A percentile compares a stretch with the other conserved stretches of the same genome.
These are phyloP conservation scores for Pampusana beccarii DNA, from an alignment of 2,113 vertebrate genomes.

Conservation along the genomic window DNA sequence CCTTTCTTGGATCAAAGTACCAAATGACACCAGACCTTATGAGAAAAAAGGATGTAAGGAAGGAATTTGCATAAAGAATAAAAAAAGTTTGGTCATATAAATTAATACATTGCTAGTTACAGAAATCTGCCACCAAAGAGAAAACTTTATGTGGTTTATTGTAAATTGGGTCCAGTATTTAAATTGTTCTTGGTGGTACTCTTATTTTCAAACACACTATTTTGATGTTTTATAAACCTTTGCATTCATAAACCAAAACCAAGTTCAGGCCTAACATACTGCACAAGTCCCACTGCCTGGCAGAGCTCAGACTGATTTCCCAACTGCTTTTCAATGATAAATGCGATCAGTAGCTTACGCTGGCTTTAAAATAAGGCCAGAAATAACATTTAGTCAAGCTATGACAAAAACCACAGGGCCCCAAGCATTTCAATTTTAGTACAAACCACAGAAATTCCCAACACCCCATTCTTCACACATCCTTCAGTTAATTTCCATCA, in stretches of 20 bases:
- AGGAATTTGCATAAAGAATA: neutral
- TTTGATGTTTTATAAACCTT: neutral
- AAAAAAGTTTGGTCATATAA: neutral
- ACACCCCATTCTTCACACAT: conserved; percentile 23
- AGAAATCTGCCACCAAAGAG: neutral
- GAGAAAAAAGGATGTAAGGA: neutral
- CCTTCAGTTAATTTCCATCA: conserved; percentile 11
- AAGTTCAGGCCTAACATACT: neutral
- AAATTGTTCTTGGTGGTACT: neutral
- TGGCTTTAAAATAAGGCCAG: conserved; percentile 30
- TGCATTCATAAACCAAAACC: neutral
- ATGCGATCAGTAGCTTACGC: neutral
- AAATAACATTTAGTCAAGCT: conserved; percentile 21
- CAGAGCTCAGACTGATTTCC: neutral
- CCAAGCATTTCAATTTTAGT: neutral
- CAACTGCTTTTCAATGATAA: neutral
- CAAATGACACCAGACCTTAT: neutral
- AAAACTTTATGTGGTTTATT: neutral
- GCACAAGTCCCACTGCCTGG: neutral
- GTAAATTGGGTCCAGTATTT: neutral
- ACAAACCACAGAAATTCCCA: conserved; percentile 18
- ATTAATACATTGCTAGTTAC: neutral
- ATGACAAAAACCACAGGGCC: neutral
- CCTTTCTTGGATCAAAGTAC: neutral
- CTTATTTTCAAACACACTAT: neutral